Evolutionary conservation across 2,888 invertebrate genomes (phyloP).

Genomic region (Cryptocephalus moraei): DNA sequence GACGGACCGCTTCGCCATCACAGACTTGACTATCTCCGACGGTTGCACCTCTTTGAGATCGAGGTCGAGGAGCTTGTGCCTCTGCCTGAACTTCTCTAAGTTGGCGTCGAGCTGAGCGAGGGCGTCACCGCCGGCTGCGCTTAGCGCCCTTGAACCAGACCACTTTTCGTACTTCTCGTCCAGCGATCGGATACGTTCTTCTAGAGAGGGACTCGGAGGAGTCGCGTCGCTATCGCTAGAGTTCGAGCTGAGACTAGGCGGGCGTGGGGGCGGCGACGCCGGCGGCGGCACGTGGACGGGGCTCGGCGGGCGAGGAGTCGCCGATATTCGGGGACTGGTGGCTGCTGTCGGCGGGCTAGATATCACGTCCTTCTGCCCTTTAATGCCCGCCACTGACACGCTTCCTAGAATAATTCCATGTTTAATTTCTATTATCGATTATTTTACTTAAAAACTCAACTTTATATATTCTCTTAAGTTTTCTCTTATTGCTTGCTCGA

Average conservation of each 20-base stretch:
- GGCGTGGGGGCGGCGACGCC: slow-evolving; percentile 55
- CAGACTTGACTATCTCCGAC: slow-evolving; percentile 85
- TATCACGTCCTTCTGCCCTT: slow-evolving; percentile 34
- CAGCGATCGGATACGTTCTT: slow-evolving; percentile 83
- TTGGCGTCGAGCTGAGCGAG: slow-evolving; percentile 43
- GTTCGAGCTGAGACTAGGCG: slow-evolving; percentile 67
- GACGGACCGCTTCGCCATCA: slow-evolving; percentile 85
- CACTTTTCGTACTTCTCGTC: slow-evolving; percentile 91
- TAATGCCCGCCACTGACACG: slow-evolving; percentile 36
- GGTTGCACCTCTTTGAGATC: slow-evolving; percentile 61
- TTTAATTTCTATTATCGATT: background rate
- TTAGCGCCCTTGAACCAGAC: slow-evolving; percentile 58
- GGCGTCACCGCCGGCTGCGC: slow-evolving; percentile 46
- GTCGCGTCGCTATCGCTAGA: slow-evolving; percentile 36
- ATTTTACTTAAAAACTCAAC: too few relatives aligned
- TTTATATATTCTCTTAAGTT: too few relatives aligned
- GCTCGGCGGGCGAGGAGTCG: slow-evolving; percentile 29
- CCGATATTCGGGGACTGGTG: slow-evolving; percentile 38
- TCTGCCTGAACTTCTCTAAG: slow-evolving; percentile 47
- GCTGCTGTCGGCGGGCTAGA: slow-evolving; percentile 39
- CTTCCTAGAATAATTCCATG: slow-evolving; percentile 15
- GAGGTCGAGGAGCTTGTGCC: slow-evolving; percentile 67
- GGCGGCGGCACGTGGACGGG: slow-evolving; percentile 43
- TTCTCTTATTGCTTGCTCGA: too few relatives aligned
- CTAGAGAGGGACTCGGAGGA: slow-evolving; percentile 67